Conservation (phyloP, 2,113 vertebrate genomes). For the western clawed frog (Xenopus tropicalis) region DNA sequence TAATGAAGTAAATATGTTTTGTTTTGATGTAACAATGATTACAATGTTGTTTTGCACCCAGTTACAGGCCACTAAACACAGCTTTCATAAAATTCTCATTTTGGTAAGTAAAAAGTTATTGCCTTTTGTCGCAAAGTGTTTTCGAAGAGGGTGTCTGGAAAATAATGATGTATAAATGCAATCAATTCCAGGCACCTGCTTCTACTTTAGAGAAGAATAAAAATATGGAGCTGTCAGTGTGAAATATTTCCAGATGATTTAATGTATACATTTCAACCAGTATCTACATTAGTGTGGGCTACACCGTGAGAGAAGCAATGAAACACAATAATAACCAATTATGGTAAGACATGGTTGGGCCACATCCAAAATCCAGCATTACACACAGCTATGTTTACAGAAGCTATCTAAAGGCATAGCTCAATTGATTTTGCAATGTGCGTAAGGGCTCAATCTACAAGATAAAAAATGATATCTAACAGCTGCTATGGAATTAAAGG, state of each 20-base stretch:
- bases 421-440: no score
- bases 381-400: no score
- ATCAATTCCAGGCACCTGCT: background rate
- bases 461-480: no score
- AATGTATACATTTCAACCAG: background rate
- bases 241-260: background rate
- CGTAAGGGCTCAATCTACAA: no score
- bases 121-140: background rate
- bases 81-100: background rate
- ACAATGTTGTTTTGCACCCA: no score
- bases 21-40: no score
- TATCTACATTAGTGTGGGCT: background rate
- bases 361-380: background rate
- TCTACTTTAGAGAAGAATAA: background rate
- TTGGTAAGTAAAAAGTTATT: background rate
- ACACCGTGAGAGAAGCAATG: background rate
- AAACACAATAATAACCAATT: background rate
- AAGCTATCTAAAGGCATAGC: no score
- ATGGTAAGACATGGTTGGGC: background rate
- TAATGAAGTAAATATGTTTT: no score
- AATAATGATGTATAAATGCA: background rate
- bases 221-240: background rate
- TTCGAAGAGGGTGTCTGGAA: background rate
- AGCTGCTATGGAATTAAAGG: no score
- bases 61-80: background rate